These are phyloP conservation scores for Aphidoletes aphidimyza DNA, from an alignment of 2,888 invertebrate genomes.

Conservation along the genomic window DNA sequence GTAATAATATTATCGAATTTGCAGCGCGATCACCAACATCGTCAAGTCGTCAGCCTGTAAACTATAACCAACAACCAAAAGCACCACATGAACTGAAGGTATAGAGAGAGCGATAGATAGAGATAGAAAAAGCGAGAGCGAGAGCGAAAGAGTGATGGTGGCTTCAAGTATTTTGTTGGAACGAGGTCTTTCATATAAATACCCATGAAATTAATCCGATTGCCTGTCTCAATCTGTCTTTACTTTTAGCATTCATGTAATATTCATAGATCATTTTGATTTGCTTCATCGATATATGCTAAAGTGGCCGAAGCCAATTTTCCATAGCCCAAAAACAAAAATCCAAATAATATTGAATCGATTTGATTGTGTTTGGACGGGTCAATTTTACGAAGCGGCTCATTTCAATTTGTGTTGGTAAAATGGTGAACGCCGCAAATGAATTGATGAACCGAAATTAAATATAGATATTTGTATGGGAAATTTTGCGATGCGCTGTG, in stretches of 20 bases:
- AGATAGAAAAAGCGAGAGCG: too few species aligned
- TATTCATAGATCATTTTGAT: constrained; percentile 42
- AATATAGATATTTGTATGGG: too few species aligned
- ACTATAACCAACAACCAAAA: neutral
- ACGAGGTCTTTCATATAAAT: too few species aligned
- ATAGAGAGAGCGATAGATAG: too few species aligned
- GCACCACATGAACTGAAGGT: too few species aligned
- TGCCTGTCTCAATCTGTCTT: constrained; percentile 24
- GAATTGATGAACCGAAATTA: too few species aligned
- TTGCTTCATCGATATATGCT: neutral
- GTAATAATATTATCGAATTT: constrained; percentile 53
- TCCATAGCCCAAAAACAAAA: neutral
- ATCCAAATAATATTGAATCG: neutral
- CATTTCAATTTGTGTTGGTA: neutral
- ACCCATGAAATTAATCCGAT: constrained; percentile 9
- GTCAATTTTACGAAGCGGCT: constrained; percentile 1
- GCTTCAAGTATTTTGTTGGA: too few species aligned
- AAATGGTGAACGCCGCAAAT: too few species aligned
- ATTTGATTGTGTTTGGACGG: neutral
- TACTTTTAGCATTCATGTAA: constrained; percentile 25
- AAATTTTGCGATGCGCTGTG: too few species aligned
- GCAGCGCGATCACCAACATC: constrained; percentile 33
- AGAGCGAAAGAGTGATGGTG: too few species aligned
- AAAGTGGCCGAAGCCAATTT: neutral
- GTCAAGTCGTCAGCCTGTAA: neutral